phyloP scores from a whole-genome alignment of 1,140 invertebrate genomes.

The Galleria mellonella region DNA sequence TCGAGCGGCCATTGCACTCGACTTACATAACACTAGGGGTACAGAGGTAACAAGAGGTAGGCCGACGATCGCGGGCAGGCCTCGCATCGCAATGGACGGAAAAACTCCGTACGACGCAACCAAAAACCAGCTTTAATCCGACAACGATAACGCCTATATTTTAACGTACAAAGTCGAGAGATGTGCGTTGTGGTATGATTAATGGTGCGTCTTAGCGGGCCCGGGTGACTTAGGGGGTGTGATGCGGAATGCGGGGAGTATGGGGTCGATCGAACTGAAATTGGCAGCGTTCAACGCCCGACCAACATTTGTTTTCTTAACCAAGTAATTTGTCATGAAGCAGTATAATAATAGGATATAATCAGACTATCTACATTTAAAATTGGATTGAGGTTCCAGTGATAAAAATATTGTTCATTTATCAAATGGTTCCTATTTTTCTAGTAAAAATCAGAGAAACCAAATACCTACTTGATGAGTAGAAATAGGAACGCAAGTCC shows the following conservation, averaged over 20 bases:
- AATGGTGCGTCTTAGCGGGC: slow-evolving; percentile 45
- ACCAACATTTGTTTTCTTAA: slow-evolving; percentile 30
- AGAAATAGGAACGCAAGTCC: too few species aligned
- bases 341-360: slow-evolving; percentile 3
- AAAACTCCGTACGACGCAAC: slow-evolving; percentile 14
- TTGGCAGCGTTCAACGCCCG: slow-evolving; percentile 53
- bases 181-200: slow-evolving; percentile 49
- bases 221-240: slow-evolving; percentile 23
- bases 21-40: slow-evolving; percentile 66
- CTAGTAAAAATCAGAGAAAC: too few species aligned
- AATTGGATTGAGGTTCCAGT: too few species aligned
- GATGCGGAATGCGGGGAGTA: slow-evolving; percentile 19
- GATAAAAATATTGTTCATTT: too few species aligned
- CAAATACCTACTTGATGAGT: too few species aligned
- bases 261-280: slow-evolving; percentile 64
- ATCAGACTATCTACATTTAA: too few species aligned
- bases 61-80: slow-evolving; percentile 19
- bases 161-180: slow-evolving; percentile 18
- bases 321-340: slow-evolving; percentile 28
- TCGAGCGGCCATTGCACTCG: slow-evolving; percentile 64
- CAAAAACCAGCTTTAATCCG: slow-evolving; percentile 29
- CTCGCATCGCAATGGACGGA: slow-evolving; percentile 19
- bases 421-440: too few species aligned
- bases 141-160: slow-evolving; percentile 36
- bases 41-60: slow-evolving; percentile 56